Evolutionary conservation across 1,140 invertebrate species (phyloP).

Genomic region (Brachionus asplanchnoidis): DNA sequence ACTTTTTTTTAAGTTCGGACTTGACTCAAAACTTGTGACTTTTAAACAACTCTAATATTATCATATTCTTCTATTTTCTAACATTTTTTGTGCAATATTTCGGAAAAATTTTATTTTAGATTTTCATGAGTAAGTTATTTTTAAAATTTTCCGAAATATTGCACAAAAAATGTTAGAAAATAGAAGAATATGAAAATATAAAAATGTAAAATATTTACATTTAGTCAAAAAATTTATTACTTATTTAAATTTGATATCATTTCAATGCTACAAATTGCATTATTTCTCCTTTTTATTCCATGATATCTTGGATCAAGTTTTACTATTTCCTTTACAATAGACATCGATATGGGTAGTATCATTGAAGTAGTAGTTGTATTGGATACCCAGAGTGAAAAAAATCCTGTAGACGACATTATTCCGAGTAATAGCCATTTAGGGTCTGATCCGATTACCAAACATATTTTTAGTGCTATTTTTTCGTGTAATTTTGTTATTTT

Average conservation of each 20-base stretch:
- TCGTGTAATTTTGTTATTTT: background rate
- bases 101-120: too few relatives aligned
- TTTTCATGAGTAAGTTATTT: too few relatives aligned
- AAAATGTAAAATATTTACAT: too few relatives aligned
- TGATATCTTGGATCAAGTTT: background rate
- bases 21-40: too few relatives aligned
- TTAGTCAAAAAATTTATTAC: background rate
- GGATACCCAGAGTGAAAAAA: constrained; percentile 78
- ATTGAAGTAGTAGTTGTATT: constrained; percentile 77
- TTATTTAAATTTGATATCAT: background rate
- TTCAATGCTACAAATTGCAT: background rate
- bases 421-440: constrained; percentile 54
- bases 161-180: too few relatives aligned
- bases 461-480: constrained; percentile 8
- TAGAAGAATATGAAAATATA: too few relatives aligned
- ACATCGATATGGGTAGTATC: constrained; percentile 71
- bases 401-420: constrained; percentile 70
- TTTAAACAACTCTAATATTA: too few relatives aligned
- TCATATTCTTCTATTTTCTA: too few relatives aligned
- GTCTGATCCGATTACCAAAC: background rate
- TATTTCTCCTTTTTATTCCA: background rate
- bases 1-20: too few relatives aligned
- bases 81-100: too few relatives aligned
- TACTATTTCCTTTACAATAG: constrained; percentile 44
- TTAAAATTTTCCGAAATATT: too few relatives aligned